phyloP scores from a whole-genome alignment of 2,888 invertebrate species.

The Cheilosia impressa region DNA sequence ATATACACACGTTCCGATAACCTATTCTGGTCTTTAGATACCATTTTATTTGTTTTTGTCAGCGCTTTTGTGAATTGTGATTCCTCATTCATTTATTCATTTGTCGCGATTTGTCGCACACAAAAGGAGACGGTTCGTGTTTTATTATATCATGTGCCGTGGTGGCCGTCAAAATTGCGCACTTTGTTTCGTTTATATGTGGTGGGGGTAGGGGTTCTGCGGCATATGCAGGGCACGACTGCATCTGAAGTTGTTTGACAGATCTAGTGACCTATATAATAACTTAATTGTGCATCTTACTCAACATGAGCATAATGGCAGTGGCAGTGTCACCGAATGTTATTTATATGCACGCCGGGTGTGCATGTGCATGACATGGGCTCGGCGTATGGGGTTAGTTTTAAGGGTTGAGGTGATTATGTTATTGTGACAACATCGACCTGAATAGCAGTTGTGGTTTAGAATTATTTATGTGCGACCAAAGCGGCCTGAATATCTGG shows the following conservation, averaged over 20 bases:
- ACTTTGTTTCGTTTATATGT: neutral
- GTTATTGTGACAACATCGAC: slow-evolving; percentile 43
- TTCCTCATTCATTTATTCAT: slow-evolving; percentile 39
- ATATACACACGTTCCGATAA: slow-evolving; percentile 16
- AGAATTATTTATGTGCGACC: slow-evolving; percentile 11
- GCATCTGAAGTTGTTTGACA: slow-evolving; percentile 58
- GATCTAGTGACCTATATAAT: slow-evolving; percentile 54
- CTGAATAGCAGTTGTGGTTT: slow-evolving; percentile 10
- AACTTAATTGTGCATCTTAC: slow-evolving; percentile 50
- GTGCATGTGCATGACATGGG: slow-evolving; percentile 33
- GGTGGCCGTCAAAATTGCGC: slow-evolving; percentile 33
- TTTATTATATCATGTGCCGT: neutral
- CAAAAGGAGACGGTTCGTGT: slow-evolving; percentile 12
- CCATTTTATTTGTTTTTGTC: slow-evolving; percentile 8
- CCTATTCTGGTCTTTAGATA: slow-evolving; percentile 27
- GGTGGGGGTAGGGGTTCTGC: neutral
- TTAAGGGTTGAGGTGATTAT: slow-evolving; percentile 25
- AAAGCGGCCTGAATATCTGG: neutral
- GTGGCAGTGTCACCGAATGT: slow-evolving; percentile 12
- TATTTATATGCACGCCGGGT: slow-evolving; percentile 6
- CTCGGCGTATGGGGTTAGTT: slow-evolving; percentile 27
- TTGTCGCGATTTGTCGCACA: slow-evolving; percentile 54
- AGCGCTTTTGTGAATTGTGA: neutral
- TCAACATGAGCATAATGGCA: slow-evolving; percentile 7
- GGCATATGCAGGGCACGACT: neutral